Conservation (phyloP, 2,113 vertebrate species). For the Neolamprologus caudopunctatus region DNA sequence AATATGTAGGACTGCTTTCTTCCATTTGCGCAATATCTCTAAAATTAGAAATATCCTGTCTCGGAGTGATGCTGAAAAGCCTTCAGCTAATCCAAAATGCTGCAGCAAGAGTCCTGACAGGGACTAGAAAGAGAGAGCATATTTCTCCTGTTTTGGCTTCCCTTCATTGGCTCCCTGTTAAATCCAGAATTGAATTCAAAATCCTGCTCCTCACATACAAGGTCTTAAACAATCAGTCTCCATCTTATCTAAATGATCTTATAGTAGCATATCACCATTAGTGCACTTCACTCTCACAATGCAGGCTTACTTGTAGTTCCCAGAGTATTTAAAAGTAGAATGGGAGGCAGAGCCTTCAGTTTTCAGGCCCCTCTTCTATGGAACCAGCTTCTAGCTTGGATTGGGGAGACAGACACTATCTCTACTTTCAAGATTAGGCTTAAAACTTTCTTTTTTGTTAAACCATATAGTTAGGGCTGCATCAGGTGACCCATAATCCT, state of each 20-base stretch:
- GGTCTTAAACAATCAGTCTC: neutral
- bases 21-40: neutral
- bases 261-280: neutral
- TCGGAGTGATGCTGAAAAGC: neutral
- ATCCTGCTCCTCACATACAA: neutral
- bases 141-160: neutral
- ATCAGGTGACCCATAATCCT: neutral
- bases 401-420: neutral
- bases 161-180: neutral
- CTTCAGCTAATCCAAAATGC: neutral
- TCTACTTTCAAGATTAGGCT: neutral
- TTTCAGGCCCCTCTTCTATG: neutral
- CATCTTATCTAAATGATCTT: neutral
- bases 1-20: neutral
- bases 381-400: neutral
- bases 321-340: neutral
- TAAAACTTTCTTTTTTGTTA: neutral
- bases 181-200: neutral
- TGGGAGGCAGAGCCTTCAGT: neutral
- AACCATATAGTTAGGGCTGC: neutral
- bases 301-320: neutral
- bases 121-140: neutral
- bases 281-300: neutral
- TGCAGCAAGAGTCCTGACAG: neutral
- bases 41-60: neutral